phyloP scores from a whole-genome alignment of 2,797 vertebrate genomes.

The Rhinichthys osculus region DNA sequence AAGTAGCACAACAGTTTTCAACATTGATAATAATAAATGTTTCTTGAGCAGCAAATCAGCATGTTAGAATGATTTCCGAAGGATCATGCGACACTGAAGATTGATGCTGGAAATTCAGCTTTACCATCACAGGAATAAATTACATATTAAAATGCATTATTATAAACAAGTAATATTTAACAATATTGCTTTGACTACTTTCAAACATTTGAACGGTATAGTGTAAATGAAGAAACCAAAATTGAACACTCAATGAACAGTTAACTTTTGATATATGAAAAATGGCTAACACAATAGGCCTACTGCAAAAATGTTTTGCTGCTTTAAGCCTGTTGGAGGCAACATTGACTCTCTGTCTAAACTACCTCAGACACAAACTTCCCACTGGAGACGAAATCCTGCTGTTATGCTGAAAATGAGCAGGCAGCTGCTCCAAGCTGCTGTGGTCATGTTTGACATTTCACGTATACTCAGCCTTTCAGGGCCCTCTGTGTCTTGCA shows the following conservation, averaged over 20 bases:
- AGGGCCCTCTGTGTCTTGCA: neutral
- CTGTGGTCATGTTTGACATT: conserved; percentile 30
- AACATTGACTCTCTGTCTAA: conserved; percentile 41
- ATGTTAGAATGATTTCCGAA: neutral
- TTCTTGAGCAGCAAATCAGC: no score
- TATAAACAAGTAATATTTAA: no score
- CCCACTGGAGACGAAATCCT: conserved; percentile 10
- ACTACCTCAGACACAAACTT: neutral
- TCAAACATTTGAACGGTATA: neutral
- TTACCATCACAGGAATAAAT: no score
- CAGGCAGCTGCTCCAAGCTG: conserved; percentile 29
- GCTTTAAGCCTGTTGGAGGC: conserved; percentile 48
- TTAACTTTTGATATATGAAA: neutral
- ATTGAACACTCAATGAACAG: neutral
- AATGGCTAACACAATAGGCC: neutral
- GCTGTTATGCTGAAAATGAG: conserved; percentile 1
- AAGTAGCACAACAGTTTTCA: neutral
- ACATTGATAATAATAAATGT: neutral
- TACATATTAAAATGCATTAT: no score
- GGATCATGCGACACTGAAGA: neutral
- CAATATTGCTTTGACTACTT: neutral
- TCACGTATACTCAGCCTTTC: conserved; percentile 27
- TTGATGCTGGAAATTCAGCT: neutral
- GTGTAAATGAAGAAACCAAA: neutral
- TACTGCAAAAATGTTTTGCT: conserved; percentile 15